phyloP scores from a whole-genome alignment of 2,797 vertebrate genomes.

The Chromis chromis region DNA sequence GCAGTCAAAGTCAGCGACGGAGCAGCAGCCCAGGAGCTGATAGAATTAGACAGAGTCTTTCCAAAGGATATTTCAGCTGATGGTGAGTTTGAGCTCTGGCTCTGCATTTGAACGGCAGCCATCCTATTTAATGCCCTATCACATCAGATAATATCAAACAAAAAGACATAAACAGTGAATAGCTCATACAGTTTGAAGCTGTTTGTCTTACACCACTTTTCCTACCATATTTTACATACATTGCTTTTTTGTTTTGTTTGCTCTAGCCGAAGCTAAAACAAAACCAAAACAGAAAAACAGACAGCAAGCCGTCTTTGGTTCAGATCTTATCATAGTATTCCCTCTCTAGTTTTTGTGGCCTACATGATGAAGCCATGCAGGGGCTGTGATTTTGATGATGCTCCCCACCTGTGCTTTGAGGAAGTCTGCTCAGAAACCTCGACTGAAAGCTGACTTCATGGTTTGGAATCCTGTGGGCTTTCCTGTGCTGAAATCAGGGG shows the following conservation, averaged over 20 bases:
- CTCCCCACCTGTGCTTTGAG: constrained; percentile 43
- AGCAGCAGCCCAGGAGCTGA: constrained; percentile 34
- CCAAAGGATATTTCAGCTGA: constrained; percentile 26
- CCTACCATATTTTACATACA: background rate
- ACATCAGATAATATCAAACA: background rate
- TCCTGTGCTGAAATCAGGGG: constrained; percentile 72
- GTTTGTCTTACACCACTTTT: background rate
- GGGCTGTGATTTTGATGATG: constrained; percentile 10
- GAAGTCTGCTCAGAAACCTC: constrained; percentile 74
- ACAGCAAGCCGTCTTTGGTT: background rate
- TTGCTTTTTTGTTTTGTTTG: background rate
- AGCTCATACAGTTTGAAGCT: background rate
- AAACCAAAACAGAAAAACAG: background rate
- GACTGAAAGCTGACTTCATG: constrained; percentile 33
- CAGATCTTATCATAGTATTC: constrained; percentile 3
- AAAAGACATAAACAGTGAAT: constrained; percentile 12
- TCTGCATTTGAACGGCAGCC: constrained; percentile 8
- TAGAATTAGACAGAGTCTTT: constrained; percentile 10
- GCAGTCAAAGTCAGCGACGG: constrained; percentile 54
- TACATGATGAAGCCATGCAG: constrained; percentile 13
- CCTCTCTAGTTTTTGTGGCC: constrained; percentile 1
- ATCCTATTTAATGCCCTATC: constrained; percentile 3
- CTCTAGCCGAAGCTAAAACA: background rate
- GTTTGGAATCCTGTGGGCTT: constrained; percentile 75
- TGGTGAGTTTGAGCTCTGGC: background rate